These are phyloP conservation scores for Sternotherus odoratus DNA, from an alignment of 2,797 vertebrate genomes.

Conservation along the genomic window DNA sequence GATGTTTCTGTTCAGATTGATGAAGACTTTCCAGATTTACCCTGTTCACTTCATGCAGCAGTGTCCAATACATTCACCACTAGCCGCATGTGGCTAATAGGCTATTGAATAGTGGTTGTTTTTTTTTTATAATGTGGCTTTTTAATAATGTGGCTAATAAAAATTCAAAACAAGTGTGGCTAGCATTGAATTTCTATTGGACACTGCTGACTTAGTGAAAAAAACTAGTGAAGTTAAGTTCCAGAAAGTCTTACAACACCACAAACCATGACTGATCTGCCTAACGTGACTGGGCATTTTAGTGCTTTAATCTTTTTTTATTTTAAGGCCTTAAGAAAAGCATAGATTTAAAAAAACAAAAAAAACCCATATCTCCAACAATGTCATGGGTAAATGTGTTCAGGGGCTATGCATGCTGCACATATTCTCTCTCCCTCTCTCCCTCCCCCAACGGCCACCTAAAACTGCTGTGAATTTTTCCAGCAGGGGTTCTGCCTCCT, in stretches of 20 bases:
- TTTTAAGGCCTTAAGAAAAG: background rate
- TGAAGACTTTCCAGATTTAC: background rate
- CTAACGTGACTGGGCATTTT: background rate
- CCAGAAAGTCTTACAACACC: background rate
- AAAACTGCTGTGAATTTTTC: too few relatives aligned
- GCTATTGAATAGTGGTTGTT: too few relatives aligned
- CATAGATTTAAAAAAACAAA: too few relatives aligned
- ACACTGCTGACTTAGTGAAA: background rate
- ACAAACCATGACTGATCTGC: background rate
- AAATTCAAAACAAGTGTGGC: too few relatives aligned
- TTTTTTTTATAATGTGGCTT: too few relatives aligned
- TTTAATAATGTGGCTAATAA: too few relatives aligned
- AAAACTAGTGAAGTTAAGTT: background rate
- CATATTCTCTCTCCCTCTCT: too few relatives aligned
- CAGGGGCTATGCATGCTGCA: background rate
- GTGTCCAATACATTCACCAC: too few relatives aligned
- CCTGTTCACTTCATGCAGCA: background rate
- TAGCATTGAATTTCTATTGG: too few relatives aligned
- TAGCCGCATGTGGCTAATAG: too few relatives aligned
- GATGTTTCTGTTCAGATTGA: background rate
- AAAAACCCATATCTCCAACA: background rate
- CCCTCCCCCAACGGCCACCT: too few relatives aligned
- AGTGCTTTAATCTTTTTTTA: background rate
- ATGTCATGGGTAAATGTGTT: background rate
- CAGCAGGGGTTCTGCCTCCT: background rate